Percentiles rank a stretch among this genome's conserved stretches.
These are phyloP conservation scores for Anoplopoma fimbria DNA, from an alignment of 2,113 vertebrate genomes.

Conservation along the genomic window DNA sequence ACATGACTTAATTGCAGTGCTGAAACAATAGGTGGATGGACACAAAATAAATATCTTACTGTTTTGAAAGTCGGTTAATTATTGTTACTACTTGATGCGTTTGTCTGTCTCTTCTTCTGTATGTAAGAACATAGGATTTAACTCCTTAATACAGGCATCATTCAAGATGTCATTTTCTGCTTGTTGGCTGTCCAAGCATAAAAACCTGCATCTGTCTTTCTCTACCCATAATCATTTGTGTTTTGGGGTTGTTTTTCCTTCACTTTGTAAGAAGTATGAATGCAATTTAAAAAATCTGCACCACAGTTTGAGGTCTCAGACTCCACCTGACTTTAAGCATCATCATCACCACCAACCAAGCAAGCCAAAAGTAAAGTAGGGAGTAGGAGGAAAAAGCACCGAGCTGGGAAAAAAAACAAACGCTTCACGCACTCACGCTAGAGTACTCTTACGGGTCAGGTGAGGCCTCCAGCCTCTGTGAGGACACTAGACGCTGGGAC, in stretches of 20 bases:
- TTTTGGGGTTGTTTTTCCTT: background rate
- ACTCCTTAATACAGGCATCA: background rate
- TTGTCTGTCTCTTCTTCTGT: background rate
- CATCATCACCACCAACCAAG: slow-evolving; percentile 36
- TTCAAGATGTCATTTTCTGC: slow-evolving; percentile 9
- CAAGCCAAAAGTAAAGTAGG: background rate
- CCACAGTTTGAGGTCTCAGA: background rate
- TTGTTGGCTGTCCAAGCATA: slow-evolving; percentile 7
- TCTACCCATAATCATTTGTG: background rate
- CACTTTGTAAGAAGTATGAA: background rate
- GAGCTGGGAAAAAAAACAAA: too few relatives aligned
- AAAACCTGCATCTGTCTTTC: background rate
- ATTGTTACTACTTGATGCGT: background rate
- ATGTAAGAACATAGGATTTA: background rate
- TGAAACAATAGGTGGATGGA: background rate
- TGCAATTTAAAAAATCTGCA: background rate
- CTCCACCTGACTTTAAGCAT: slow-evolving; percentile 7
- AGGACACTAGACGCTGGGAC: slow-evolving; percentile 39
- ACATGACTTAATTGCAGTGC: background rate
- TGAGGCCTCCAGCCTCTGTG: slow-evolving; percentile 28
- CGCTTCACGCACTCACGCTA: background rate
- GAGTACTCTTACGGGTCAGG: slow-evolving; percentile 35
- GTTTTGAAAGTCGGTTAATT: background rate
- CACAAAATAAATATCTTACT: background rate
- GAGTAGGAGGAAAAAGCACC: background rate